Base-by-base conservation (phyloP, 92 coral and sea anemone genomes). In the Siderastrea radians region DNA sequence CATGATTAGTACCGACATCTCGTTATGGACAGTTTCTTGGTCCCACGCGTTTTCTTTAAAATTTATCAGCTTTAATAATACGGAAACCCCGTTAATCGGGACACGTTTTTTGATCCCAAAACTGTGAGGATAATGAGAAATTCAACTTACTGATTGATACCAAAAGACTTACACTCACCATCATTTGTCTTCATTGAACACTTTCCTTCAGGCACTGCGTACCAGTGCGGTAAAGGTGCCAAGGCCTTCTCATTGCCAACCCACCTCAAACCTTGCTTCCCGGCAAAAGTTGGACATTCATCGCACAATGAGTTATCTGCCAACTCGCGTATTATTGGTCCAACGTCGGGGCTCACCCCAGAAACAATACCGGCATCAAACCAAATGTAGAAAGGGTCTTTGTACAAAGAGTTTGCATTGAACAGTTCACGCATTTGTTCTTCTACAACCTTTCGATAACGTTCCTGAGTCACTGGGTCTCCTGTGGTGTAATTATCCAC, bases 181-280 rank as follows among this genome's bases (percentile, higher is more conserved):
- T 85, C 68, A 65, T 52, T 43, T 14, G 80, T 90, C 70, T 90
- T 88, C 75, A 75, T 51, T 74, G 89, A 86, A 50, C 96, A 94
- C 49, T 86, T 82, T 74, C 95, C 98, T 10, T 84, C 81, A 14
- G 90, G 88, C 14, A 95, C 94, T 47, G 98, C 70, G 67, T 95
- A 95, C 98, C 98, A 95, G 86, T 95, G 92, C 4, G 98, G 98
- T 26, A 95, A 72, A n/a, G 95, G 93, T 15, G 96, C 95, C 49
- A 86, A 61, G 7, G 94, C 98, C 51, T 93, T 72, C 84, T 95
- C 98, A 88, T 93, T 95, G 9, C 98, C 98, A 80, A 93, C 95
- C 98, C 98, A 95, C 77, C 95, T 84, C 89, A 91, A 64, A 3
- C 96, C 96, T 78, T 95, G 92, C 52, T 91, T n/a, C 0, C 96